These are phyloP conservation scores for Hemiscyllium ocellatum DNA, from an alignment of 2,113 vertebrate genomes.

Conservation along the genomic window DNA sequence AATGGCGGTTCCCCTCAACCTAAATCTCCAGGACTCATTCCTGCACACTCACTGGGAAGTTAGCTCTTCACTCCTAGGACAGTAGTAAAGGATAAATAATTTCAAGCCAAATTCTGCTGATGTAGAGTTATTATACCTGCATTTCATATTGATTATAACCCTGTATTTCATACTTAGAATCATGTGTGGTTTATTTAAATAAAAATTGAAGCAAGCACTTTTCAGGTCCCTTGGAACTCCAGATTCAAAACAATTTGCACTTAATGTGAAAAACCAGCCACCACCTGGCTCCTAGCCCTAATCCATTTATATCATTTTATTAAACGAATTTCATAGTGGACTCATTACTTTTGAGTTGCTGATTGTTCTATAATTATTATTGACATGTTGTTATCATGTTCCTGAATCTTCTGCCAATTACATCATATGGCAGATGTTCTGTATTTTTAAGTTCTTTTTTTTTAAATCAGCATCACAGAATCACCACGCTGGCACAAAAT, in stretches of 20 bases:
- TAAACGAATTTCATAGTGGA: background rate
- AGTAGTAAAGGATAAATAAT: background rate
- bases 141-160: background rate
- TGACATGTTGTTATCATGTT: background rate
- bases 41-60: background rate
- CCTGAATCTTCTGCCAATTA: background rate
- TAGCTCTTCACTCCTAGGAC: background rate
- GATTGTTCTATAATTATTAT: background rate
- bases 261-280: background rate
- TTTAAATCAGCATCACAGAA: background rate
- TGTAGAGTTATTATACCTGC: background rate
- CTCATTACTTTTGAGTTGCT: background rate
- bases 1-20: background rate
- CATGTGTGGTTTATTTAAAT: background rate
- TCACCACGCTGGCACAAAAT: background rate
- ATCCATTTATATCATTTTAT: constrained; percentile 3
- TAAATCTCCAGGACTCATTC: background rate
- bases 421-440: background rate
- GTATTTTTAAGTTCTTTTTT: background rate
- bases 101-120: background rate
- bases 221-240: background rate
- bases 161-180: background rate
- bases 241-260: background rate
- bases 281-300: background rate
- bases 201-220: background rate